Conservation (phyloP, 2,113 vertebrate species). For the Lophius piscatorius region DNA sequence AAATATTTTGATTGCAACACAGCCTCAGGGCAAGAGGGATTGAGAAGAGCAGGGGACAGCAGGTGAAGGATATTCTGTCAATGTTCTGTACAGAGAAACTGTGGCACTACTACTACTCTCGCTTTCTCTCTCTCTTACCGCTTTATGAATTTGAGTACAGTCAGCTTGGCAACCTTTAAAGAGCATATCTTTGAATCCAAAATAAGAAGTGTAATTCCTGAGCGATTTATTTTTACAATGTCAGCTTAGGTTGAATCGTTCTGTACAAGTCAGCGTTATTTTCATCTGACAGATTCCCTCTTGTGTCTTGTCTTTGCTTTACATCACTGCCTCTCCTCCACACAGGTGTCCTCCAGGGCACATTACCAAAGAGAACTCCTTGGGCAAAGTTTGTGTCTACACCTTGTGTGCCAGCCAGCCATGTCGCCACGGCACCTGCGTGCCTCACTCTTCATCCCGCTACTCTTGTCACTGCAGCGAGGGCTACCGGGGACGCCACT, state of each 20-base stretch:
- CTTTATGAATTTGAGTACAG: slow-evolving; percentile 22
- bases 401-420: slow-evolving; percentile 85
- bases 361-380: slow-evolving; percentile 81
- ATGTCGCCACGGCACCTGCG: slow-evolving; percentile 87
- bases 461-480: slow-evolving; percentile 84
- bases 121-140: slow-evolving; percentile 16
- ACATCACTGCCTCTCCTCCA: slow-evolving; percentile 19
- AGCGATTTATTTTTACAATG: slow-evolving; percentile 51
- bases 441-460: slow-evolving; percentile 80
- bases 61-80: slow-evolving; percentile 54
- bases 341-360: slow-evolving; percentile 87
- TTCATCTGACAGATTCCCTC: slow-evolving; percentile 41
- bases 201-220: slow-evolving; percentile 48
- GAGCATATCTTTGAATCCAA: slow-evolving; percentile 54
- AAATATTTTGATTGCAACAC: slow-evolving; percentile 43
- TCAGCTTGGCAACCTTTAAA: slow-evolving; percentile 49
- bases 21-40: slow-evolving; percentile 48
- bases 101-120: slow-evolving; percentile 24
- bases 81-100: slow-evolving; percentile 57
- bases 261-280: slow-evolving; percentile 13
- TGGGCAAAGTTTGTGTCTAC: slow-evolving; percentile 82
- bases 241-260: slow-evolving; percentile 37
- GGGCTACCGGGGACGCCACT: slow-evolving; percentile 84
- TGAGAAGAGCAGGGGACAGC: slow-evolving; percentile 25
- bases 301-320: slow-evolving; percentile 28